Base-by-base conservation (phyloP, 1,140 invertebrate species). In the Monochamus saltuarius region DNA sequence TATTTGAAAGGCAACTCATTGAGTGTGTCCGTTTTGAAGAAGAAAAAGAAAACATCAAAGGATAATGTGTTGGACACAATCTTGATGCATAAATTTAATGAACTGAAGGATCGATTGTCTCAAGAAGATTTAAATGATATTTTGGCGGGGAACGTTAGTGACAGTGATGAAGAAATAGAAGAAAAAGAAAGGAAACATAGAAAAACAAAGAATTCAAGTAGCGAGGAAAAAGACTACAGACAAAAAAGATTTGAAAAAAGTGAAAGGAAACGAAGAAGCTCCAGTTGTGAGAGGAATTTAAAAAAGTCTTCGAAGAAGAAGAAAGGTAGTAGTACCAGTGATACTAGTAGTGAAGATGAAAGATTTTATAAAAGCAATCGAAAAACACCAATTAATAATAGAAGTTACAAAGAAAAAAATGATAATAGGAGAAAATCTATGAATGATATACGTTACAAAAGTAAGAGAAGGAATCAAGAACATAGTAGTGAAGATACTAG, bases 1-100 rank as follows among this genome's bases (percentile, higher is more conserved):
- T 70, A 77, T 51, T 65, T 83, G 29, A 64, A 67, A 58, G 54
- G 54, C 37, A 51, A 19, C 38, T 35, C 46, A 11, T 14, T 62
- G 34, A 58, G 54, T 50, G 22, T 56, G 13, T 43, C 9, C 75
- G 56, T 63, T 35, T 16, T 68, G 64, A 39, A 77, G 73, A 62
- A 69, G 56, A 40, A 56, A 51, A 35, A 66, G 59, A 63, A 74
- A 72, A 68, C 79, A 79, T 64, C 79, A 77, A 78, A 78, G 63
- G 74, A 74, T 43, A 74, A 77, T 39, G 77, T 79, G 60, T 67
- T 84, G 36, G 81, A 83, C 70, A 77, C 78, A 58, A 76, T 79
- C 36, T 73, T 84, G 53, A 79, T 81, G 63, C 78, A 80, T 56
- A 84, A 84, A 73, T 75, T 83, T 60, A 81, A 76, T 73, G 75